Percentiles rank a stretch among this genome's conserved stretches.
Evolutionary conservation across 2,888 invertebrate genomes (phyloP).

Genomic region (Drosophila anceps): DNA sequence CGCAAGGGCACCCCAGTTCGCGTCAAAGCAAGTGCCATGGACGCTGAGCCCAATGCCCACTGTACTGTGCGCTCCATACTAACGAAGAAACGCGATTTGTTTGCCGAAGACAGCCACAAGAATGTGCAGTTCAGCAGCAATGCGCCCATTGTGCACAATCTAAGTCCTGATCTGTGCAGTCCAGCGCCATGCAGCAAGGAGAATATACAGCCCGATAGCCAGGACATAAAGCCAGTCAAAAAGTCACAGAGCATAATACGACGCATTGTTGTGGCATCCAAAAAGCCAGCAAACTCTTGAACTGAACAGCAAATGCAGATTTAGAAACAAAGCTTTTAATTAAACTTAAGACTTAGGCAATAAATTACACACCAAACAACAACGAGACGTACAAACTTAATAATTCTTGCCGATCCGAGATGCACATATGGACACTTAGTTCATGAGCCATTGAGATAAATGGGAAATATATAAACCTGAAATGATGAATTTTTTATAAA

Average conservation of each 20-base stretch:
- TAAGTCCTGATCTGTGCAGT: constrained; percentile 43
- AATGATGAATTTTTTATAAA: not conserved
- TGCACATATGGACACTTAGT: not conserved
- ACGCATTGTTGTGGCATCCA: constrained; percentile 76
- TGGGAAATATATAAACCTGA: constrained; percentile 3
- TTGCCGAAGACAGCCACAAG: constrained; percentile 71
- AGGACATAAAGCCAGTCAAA: constrained; percentile 70
- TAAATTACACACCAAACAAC: constrained; percentile 46
- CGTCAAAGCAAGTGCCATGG: not conserved
- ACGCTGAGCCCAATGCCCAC: not conserved
- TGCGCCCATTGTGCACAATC: constrained; percentile 62
- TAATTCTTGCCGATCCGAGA: constrained; percentile 29
- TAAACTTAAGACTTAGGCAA: constrained; percentile 32
- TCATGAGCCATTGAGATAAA: not conserved
- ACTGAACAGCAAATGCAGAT: constrained; percentile 17
- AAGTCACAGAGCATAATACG: constrained; percentile 73
- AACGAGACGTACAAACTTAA: constrained; percentile 43
- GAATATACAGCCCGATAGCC: constrained; percentile 41
- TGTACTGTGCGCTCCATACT: constrained; percentile 58
- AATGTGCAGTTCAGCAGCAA: constrained; percentile 75
- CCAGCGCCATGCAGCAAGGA: constrained; percentile 39
- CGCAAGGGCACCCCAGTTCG: constrained; percentile 50
- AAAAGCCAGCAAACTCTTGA: constrained; percentile 41
- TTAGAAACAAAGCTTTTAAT: constrained; percentile 32
- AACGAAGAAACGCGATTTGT: constrained; percentile 60